Evolutionary conservation across 2,888 invertebrate genomes (phyloP).

Genomic region (Archaeoteleia sp.): DNA sequence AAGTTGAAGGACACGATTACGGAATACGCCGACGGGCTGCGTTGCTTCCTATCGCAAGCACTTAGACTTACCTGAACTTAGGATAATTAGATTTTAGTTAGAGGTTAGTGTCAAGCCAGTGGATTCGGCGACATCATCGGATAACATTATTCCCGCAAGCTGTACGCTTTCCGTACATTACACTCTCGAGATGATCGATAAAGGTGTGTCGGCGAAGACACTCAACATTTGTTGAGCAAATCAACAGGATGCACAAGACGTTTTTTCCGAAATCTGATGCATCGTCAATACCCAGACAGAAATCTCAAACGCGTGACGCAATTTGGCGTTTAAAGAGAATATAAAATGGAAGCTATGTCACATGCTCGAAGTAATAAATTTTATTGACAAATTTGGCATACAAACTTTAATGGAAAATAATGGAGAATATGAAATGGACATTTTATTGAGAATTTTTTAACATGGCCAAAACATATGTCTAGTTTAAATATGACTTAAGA

Average conservation of each 20-base stretch:
- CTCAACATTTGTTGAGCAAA: no score
- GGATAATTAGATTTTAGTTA: constrained; percentile 49
- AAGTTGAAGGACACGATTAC: constrained; percentile 48
- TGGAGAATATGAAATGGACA: no score
- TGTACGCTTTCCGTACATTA: constrained; percentile 45
- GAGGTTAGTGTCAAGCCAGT: constrained; percentile 32
- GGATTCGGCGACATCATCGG: constrained; percentile 44
- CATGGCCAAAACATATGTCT: no score
- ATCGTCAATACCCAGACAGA: no score
- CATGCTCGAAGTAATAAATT: no score
- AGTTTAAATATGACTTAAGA: no score
- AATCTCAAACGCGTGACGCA: constrained; percentile 33
- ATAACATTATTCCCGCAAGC: constrained; percentile 49
- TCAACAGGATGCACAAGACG: no score
- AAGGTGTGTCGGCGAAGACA: no score
- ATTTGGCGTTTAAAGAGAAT: constrained; percentile 34
- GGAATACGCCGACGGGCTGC: constrained; percentile 29
- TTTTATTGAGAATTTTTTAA: no score
- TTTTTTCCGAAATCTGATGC: no score
- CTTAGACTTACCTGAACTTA: constrained; percentile 48
- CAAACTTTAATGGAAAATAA: no score
- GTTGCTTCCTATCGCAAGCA: constrained; percentile 44
- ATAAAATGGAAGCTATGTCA: constrained; percentile 38
- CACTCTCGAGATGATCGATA: constrained; percentile 33
- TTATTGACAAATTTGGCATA: no score